Evolutionary conservation across 2,113 vertebrate genomes (phyloP), one percentile per base, ranked within the genome.

Genomic region (Meriones unguiculatus): DNA sequence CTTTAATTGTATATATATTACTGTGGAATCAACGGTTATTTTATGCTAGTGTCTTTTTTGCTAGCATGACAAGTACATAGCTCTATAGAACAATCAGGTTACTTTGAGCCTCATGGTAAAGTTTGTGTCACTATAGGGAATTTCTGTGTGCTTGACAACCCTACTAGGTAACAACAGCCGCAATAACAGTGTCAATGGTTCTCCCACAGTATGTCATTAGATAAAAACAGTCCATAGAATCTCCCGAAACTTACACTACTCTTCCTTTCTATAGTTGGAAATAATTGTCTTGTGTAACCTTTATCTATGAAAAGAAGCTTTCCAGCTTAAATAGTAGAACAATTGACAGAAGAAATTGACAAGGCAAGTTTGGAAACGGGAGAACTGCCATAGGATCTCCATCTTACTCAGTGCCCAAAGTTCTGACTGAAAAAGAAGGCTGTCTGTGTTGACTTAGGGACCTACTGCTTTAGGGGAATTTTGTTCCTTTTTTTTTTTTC

Each of bases 401-500:
- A 11, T 87, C 32, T 87, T 84, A 8, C 70, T 78, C 73, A 46
- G 0, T 30, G 73, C 82, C 77, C 73, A 90, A 67, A 94, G 85
- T 25, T 64, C 22, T 14, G 22, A 77, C 57, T 50, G 24, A 65
- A 80, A 50, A 87, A 52, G 64, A 72, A 87, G 86, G 35, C 67
- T 32, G n/a, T 32, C 25, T 89, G 93, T 77, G n/a, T 54, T 88
- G 72, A 94, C 73, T 85, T 77, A 28, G 57, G 57, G 46, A 38
- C 77, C 13, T 0, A 1, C n/a, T 75, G 67, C 41, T 76, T 91
- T 70, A 30, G 81, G 78, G 28, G 57, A 87, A 91, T 93, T 88
- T 96, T 69, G 17, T 41, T 97, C 97, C 24, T 94, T 96, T 97
- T 98, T 97, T 98, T 94, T 94, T 96, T 97, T 98, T 97, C 97